phyloP scores from a whole-genome alignment of 2,113 vertebrate genomes.

The Gymnobelideus leadbeateri region DNA sequence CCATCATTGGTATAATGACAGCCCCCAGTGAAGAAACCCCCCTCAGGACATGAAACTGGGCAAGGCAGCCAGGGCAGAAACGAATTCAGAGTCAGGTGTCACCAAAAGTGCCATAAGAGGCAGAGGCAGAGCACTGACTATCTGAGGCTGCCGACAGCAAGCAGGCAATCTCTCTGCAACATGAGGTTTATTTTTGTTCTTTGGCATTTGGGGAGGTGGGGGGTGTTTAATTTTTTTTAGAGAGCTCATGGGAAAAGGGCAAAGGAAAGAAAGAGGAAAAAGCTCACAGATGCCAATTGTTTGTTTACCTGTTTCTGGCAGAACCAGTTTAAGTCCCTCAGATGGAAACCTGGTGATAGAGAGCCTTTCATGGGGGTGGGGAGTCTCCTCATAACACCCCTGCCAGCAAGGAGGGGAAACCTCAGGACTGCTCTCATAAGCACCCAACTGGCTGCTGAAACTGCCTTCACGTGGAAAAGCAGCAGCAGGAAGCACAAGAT shows the following conservation, averaged over 20 bases:
- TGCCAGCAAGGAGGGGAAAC: neutral
- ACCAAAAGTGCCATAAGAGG: conserved; percentile 41
- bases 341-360: conserved; percentile 30
- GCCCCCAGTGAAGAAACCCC: conserved; percentile 25
- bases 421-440: neutral
- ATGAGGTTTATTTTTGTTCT: conserved; percentile 61
- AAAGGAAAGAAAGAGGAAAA: conserved; percentile 33
- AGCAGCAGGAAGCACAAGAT: neutral
- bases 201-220: conserved; percentile 34
- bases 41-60: conserved; percentile 15
- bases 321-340: conserved; percentile 67
- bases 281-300: conserved; percentile 40
- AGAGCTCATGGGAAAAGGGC: conserved; percentile 51
- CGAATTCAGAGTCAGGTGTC: conserved; percentile 23
- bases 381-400: conserved; percentile 14
- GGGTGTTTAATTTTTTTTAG: conserved; percentile 55
- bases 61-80: conserved; percentile 14
- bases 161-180: conserved; percentile 55
- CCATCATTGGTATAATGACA: neutral
- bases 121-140: conserved; percentile 39
- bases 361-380: neutral
- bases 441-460: neutral
- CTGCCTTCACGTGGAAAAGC: neutral
- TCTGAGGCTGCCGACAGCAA: conserved; percentile 53
- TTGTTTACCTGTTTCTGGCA: conserved; percentile 54